Percentiles rank a stretch among this genome's conserved stretches.
Conservation (phyloP, 2,797 vertebrate genomes). For the Propithecus perrieri region DNA sequence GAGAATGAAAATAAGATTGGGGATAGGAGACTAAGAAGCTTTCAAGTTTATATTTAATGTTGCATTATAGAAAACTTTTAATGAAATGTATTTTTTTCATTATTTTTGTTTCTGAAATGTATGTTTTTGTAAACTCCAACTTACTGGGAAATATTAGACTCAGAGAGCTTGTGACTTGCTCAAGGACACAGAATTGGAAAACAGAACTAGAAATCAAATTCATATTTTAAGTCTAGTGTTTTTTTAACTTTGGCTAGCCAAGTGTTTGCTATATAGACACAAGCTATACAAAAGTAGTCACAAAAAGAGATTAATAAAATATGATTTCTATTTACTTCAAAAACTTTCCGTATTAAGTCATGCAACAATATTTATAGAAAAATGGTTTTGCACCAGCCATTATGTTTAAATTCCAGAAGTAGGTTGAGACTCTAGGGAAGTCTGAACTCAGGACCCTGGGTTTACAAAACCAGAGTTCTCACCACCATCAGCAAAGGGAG, state of each 20-base stretch:
- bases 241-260: not conserved
- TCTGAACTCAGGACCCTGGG: not conserved
- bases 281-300: not conserved
- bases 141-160: not conserved
- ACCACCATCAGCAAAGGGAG: not conserved
- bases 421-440: not conserved
- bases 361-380: not conserved
- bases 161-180: not conserved
- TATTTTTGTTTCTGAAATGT: not conserved
- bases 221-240: not conserved
- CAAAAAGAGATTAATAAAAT: constrained; percentile 31
- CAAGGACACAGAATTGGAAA: not conserved
- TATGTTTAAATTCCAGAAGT: not conserved
- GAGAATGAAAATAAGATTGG: not conserved
- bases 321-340: not conserved
- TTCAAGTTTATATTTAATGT: not conserved
- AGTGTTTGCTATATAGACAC: not conserved
- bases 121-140: not conserved
- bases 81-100: not conserved
- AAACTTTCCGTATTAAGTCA: not conserved
- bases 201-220: not conserved
- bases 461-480: not conserved
- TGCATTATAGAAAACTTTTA: not conserved
- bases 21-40: not conserved
- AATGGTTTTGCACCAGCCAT: not conserved